phyloP scores from a whole-genome alignment of 2,113 vertebrate species.

The Gallinago paraguaiae region DNA sequence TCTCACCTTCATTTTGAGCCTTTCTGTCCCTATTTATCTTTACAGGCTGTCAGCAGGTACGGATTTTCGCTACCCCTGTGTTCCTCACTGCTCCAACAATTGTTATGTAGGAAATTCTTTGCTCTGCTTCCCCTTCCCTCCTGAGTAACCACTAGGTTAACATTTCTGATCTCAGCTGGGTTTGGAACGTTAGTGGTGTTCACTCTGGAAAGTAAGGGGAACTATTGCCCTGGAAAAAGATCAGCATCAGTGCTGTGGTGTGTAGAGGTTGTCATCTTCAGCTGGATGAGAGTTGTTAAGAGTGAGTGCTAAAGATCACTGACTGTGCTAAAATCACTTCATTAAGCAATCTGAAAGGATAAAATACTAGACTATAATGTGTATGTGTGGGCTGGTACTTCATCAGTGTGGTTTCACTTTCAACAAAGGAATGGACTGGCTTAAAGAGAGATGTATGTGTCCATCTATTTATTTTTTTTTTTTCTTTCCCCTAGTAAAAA shows the following conservation, averaged over 20 bases:
- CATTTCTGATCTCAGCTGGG: not conserved
- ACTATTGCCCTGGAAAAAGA: not conserved
- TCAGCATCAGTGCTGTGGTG: not conserved
- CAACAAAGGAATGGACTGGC: not conserved
- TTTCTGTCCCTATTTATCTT: conserved; percentile 6
- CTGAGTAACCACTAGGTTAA: not conserved
- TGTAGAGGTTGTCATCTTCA: conserved; percentile 12
- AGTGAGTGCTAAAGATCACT: not conserved
- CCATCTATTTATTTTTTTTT: not conserved
- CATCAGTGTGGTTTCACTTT: not conserved
- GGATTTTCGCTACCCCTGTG: not conserved
- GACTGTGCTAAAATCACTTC: conserved; percentile 21
- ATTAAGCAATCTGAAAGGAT: conserved; percentile 33
- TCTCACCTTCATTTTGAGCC: not conserved
- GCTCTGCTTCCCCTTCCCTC: not conserved
- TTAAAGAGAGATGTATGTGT: not conserved
- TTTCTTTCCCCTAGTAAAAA: not conserved
- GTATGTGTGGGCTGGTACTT: not conserved
- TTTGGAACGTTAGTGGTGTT: not conserved
- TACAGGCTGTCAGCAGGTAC: not conserved
- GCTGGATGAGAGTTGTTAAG: not conserved
- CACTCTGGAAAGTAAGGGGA: not conserved
- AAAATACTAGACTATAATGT: not conserved
- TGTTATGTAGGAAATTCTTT: not conserved
- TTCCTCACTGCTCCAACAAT: not conserved